Base-by-base conservation (phyloP, 1,140 invertebrate genomes). In the Cydia amplana region DNA sequence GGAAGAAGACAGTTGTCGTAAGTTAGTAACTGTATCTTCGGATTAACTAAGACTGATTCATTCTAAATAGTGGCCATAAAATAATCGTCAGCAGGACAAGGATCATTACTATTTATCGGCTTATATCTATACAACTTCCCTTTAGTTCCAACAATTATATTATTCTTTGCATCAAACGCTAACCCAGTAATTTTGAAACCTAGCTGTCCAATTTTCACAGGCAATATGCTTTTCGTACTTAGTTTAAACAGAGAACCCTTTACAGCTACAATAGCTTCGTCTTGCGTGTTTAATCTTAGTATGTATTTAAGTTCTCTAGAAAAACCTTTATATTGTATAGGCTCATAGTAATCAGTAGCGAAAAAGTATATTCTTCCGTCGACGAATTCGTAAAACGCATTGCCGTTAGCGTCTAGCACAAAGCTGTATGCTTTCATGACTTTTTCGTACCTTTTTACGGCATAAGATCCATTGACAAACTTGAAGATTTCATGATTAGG, bases 111-210 rank as follows among this genome's bases (percentile, higher is more conserved):
- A 75, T 89, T 86, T 0, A 90, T 80, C 0, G 85, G 86, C 74
- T 87, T 91, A 46, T 88, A 93, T 79, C 85, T 87, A 76, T 91
- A 93, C 32, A 93, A 87, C 77, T 93, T 93, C 7, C 90, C 90
- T 83, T 90, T 91, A 6, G 91, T 93, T 7, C 91, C 90, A 20
- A 93, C 83, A 1, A 93, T 78, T 7, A 93, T 90, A 74, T 91
- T 91, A 75, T 90, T 91, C 51, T 85, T 91, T 36, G 79, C 36
- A 78, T 93, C 91, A 55, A 91, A 93, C 0, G 85, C 85, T 80
- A 93, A 83, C 0, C 85, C 91, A 0, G 91, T 91, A 2, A 93
- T 91, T 83, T 90, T 91, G 28, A 87, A 91, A 1, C 87, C 88
- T 0, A 92, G 75, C 40, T 91, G 86, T 4, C 84, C 91, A 63